A percentile compares a stretch with the other conserved stretches of the same genome.
phyloP scores from a whole-genome alignment of 2,113 vertebrate species.

The Centropus bengalensis region DNA sequence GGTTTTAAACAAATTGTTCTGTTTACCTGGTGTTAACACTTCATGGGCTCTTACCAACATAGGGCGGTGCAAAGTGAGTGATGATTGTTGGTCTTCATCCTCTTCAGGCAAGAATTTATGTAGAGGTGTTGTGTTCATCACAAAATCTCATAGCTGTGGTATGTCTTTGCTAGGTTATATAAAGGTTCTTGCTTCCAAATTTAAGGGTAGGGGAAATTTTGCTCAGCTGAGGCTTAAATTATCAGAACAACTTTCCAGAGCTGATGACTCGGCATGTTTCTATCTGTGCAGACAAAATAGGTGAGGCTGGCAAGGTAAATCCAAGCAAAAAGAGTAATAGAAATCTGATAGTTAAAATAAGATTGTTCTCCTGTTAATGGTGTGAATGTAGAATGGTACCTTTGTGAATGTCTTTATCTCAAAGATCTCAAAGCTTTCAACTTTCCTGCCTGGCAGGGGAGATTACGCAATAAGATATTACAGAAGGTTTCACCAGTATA shows the following conservation, averaged over 20 bases:
- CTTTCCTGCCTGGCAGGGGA: background rate
- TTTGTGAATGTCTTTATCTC: background rate
- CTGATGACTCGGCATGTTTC: background rate
- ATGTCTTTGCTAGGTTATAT: rapidly evolving
- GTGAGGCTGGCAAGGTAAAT: background rate
- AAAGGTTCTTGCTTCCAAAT: rapidly evolving
- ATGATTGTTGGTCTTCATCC: no score
- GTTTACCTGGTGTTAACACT: rapidly evolving
- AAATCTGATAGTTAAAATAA: background rate
- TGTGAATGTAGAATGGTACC: background rate
- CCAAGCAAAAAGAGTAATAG: background rate
- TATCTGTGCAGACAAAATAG: background rate
- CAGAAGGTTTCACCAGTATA: background rate
- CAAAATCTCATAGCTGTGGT: rapidly evolving
- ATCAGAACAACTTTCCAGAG: background rate
- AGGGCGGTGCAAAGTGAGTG: rapidly evolving
- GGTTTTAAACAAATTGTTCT: rapidly evolving
- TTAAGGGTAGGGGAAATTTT: no score
- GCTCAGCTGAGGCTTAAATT: background rate
- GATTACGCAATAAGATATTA: background rate
- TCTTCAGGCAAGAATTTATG: rapidly evolving
- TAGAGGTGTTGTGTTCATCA: rapidly evolving
- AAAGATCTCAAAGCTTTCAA: background rate
- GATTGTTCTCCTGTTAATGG: background rate
- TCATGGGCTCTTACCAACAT: rapidly evolving